These are phyloP conservation scores for Cherax quadricarinatus DNA, from an alignment of 1,140 invertebrate species.

Conservation along the genomic window DNA sequence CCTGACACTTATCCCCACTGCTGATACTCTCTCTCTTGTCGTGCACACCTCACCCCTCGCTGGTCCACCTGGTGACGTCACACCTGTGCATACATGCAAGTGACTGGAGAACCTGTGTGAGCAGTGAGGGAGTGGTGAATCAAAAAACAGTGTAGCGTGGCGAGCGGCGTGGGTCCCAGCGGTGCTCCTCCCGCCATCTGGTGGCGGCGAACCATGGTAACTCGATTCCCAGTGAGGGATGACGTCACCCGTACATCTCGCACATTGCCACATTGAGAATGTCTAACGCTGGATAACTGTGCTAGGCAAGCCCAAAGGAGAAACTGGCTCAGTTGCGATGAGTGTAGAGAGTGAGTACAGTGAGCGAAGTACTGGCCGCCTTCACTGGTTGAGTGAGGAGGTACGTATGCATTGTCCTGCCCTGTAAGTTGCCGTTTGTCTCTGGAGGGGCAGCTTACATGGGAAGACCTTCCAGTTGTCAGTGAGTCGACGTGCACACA, in stretches of 20 bases:
- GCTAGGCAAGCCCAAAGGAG: background rate
- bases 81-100: background rate
- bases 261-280: slow-evolving; percentile 40
- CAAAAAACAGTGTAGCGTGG: background rate
- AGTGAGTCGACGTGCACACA: slow-evolving; percentile 18
- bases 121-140: background rate
- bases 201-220: slow-evolving; percentile 41
- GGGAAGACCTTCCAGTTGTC: slow-evolving; percentile 33
- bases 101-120: background rate
- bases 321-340: background rate
- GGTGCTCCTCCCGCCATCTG: slow-evolving; percentile 49
- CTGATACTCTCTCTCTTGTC: background rate
- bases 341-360: background rate
- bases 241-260: slow-evolving; percentile 56
- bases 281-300: slow-evolving; percentile 1
- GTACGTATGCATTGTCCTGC: slow-evolving; percentile 38
- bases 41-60: background rate
- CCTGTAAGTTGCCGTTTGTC: slow-evolving; percentile 23
- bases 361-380: background rate
- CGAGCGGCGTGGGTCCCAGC: background rate
- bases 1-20: background rate
- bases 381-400: background rate
- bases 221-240: slow-evolving; percentile 37
- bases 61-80: background rate
- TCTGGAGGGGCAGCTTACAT: background rate